phyloP scores from a whole-genome alignment of 2,888 invertebrate genomes.

The Clivina fossor region DNA sequence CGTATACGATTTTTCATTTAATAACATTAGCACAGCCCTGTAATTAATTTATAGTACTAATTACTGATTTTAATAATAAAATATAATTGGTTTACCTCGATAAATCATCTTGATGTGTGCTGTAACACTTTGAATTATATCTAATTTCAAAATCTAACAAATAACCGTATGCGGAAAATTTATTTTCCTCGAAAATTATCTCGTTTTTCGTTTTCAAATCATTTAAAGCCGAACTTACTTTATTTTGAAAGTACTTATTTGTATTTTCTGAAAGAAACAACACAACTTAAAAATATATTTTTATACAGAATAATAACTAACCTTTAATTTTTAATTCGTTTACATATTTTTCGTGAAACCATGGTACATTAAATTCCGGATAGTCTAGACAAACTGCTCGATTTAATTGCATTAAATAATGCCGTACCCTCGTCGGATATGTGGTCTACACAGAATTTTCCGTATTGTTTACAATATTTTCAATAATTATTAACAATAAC shows the following conservation, averaged over 20 bases:
- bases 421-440: slow-evolving; percentile 59
- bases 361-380: slow-evolving; percentile 64
- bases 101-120: slow-evolving; percentile 27
- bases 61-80: slow-evolving; percentile 11
- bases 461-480: slow-evolving; percentile 4
- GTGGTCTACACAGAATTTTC: slow-evolving; percentile 52
- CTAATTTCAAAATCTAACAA: slow-evolving; percentile 51
- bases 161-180: slow-evolving; percentile 54
- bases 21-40: slow-evolving; percentile 56
- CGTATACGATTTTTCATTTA: slow-evolving; percentile 55
- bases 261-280: slow-evolving; percentile 11
- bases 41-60: slow-evolving; percentile 37
- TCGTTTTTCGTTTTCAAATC: slow-evolving; percentile 37
- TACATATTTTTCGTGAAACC: slow-evolving; percentile 67
- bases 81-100: slow-evolving; percentile 6
- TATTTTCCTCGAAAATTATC: slow-evolving; percentile 41
- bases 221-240: slow-evolving; percentile 13
- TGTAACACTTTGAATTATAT: slow-evolving; percentile 39
- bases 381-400: slow-evolving; percentile 65
- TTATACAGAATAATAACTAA: slow-evolving; percentile 41
- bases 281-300: not conserved
- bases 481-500: not conserved
- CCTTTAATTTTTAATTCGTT: slow-evolving; percentile 55
- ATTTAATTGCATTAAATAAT: slow-evolving; percentile 63
- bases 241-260: slow-evolving; percentile 15